Evolutionary conservation across 2,797 vertebrate genomes (phyloP).

Genomic region (Brachyrhaphis roseni): DNA sequence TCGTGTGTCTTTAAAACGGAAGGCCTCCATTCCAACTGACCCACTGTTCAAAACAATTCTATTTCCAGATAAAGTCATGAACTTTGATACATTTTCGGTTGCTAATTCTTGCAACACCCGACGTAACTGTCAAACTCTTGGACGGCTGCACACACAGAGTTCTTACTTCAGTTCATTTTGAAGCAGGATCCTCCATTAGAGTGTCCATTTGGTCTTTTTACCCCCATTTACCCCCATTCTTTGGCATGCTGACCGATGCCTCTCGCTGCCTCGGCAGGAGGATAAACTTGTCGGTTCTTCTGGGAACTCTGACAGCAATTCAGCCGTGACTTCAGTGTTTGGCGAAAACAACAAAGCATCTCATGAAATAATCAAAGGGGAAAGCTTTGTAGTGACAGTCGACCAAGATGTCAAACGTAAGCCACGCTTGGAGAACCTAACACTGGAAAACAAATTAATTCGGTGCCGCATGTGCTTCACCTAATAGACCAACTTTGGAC

Average conservation of each 20-base stretch:
- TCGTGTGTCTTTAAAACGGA: conserved; percentile 34
- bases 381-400: conserved; percentile 45
- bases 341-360: conserved; percentile 37
- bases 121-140: neutral
- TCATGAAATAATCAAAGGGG: conserved; percentile 59
- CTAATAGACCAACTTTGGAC: neutral
- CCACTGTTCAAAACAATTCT: conserved; percentile 65
- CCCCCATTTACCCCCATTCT: conserved; percentile 11
- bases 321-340: conserved; percentile 50
- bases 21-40: conserved; percentile 45
- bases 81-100: neutral
- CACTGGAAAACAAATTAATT: conserved; percentile 10
- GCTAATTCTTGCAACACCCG: neutral
- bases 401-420: conserved; percentile 10
- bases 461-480: neutral
- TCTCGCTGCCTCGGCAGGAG: conserved; percentile 47
- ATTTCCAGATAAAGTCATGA: conserved; percentile 22
- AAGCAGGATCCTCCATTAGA: neutral
- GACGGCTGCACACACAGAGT: neutral
- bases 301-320: conserved; percentile 53
- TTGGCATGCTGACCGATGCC: conserved; percentile 47
- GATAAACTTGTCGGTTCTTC: conserved; percentile 59
- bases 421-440: conserved; percentile 14
- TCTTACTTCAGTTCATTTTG: neutral
- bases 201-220: conserved; percentile 18